Conservation (phyloP, 2,113 vertebrate species). For the Myxocyprinus asiaticus region DNA sequence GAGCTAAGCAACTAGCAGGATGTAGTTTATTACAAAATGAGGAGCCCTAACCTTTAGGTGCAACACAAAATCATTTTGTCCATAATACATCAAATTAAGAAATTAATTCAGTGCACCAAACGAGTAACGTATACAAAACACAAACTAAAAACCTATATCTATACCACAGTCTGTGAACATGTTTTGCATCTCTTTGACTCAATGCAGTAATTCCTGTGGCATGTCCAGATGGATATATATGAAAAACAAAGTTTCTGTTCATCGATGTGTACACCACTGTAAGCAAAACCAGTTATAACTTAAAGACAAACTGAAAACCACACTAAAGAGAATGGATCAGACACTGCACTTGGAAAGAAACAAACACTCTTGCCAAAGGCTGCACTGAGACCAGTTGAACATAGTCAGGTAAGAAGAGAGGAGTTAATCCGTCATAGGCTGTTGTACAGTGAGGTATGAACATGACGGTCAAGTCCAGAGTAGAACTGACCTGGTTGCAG, state of each 20-base stretch:
- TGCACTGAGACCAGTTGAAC: constrained; percentile 71
- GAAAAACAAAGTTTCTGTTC: background rate
- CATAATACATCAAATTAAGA: constrained; percentile 64
- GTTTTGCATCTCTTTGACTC: constrained; percentile 48
- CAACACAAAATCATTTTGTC: constrained; percentile 61
- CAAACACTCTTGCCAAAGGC: constrained; percentile 60
- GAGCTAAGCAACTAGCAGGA: constrained; percentile 45
- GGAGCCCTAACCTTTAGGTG: constrained; percentile 55
- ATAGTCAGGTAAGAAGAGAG: constrained; percentile 27
- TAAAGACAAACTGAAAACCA: background rate
- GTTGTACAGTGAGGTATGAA: constrained; percentile 77
- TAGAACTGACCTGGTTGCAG: constrained; percentile 68
- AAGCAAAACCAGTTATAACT: constrained; percentile 6
- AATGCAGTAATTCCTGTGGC: constrained; percentile 30
- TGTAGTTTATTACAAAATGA: constrained; percentile 36
- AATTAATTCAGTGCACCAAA: constrained; percentile 75
- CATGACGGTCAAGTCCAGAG: constrained; percentile 48
- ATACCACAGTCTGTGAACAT: constrained; percentile 75
- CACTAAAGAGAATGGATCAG: constrained; percentile 17
- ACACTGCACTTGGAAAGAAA: constrained; percentile 40
- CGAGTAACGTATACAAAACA: constrained; percentile 56
- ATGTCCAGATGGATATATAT: background rate
- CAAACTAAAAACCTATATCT: constrained; percentile 61
- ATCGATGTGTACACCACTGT: constrained; percentile 11
- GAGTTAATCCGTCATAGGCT: constrained; percentile 55